Evolutionary conservation across 2,797 vertebrate species (phyloP).

Genomic region (Ciconia nigra): DNA sequence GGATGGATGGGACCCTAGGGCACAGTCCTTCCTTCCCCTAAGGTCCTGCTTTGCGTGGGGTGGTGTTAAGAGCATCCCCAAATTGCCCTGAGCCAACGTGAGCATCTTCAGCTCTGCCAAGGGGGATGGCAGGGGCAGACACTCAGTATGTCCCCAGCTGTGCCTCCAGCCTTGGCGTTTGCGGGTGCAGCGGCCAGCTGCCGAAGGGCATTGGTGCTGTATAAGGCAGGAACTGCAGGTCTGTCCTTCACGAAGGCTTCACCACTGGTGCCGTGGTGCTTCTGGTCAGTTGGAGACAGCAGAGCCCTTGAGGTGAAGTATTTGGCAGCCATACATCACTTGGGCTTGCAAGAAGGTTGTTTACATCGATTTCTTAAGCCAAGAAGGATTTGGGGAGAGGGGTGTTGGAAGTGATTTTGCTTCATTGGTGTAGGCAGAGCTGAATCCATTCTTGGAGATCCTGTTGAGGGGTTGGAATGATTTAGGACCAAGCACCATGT

Average conservation of each 20-base stretch:
- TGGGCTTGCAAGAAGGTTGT: neutral
- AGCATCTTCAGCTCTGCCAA: neutral
- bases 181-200: neutral
- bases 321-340: fast-evolving
- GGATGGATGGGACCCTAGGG: fast-evolving
- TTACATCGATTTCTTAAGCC: neutral
- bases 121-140: neutral
- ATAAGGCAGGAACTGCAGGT: neutral
- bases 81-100: neutral
- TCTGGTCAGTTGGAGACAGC: neutral
- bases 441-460: neutral
- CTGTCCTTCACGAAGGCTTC: neutral
- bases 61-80: neutral
- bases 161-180: neutral
- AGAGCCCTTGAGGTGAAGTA: neutral
- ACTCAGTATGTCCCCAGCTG: fast-evolving
- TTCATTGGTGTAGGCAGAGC: neutral
- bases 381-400: neutral
- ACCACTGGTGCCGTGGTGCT: neutral
- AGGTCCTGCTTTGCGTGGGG: neutral
- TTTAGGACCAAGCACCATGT: neutral
- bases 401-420: neutral
- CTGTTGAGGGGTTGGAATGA: neutral
- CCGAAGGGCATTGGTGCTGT: neutral
- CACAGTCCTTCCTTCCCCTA: neutral